These are phyloP conservation scores for Dascillus cervinus DNA, from an alignment of 2,888 invertebrate species.

Conservation along the genomic window DNA sequence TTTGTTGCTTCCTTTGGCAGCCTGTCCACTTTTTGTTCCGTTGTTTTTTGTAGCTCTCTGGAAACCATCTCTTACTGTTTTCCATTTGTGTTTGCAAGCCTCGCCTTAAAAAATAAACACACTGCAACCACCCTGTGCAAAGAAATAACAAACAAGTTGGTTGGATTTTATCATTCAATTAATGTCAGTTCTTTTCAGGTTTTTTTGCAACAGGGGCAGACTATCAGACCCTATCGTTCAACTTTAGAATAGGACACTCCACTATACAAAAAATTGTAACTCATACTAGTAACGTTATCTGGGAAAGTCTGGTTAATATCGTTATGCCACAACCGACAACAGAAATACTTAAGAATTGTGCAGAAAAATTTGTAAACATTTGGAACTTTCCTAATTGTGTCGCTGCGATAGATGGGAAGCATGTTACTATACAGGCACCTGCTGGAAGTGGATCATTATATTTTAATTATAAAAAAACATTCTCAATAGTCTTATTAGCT, in stretches of 20 bases:
- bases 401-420: constrained; percentile 21
- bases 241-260: constrained; percentile 1
- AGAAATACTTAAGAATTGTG: neutral
- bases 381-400: constrained; percentile 19
- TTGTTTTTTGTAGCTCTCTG: too few species aligned
- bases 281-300: constrained; percentile 2
- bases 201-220: constrained; percentile 1
- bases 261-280: constrained; percentile 2
- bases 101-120: too few species aligned
- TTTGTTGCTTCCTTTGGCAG: too few species aligned
- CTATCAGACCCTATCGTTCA: constrained; percentile 2
- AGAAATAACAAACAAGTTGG: too few species aligned
- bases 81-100: too few species aligned
- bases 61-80: too few species aligned
- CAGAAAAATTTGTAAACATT: constrained; percentile 7
- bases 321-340: too few species aligned
- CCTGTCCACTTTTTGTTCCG: too few species aligned
- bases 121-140: too few species aligned
- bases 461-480: constrained; percentile 20
- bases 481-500: constrained; percentile 23
- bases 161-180: too few species aligned
- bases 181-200: too few species aligned
- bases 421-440: constrained; percentile 20
- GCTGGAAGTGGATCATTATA: constrained; percentile 18
- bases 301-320: too few species aligned